Evolutionary conservation across 2,888 invertebrate genomes (phyloP), one percentile per base, ranked within the genome.

Genomic region (Argyra leucocephala): DNA sequence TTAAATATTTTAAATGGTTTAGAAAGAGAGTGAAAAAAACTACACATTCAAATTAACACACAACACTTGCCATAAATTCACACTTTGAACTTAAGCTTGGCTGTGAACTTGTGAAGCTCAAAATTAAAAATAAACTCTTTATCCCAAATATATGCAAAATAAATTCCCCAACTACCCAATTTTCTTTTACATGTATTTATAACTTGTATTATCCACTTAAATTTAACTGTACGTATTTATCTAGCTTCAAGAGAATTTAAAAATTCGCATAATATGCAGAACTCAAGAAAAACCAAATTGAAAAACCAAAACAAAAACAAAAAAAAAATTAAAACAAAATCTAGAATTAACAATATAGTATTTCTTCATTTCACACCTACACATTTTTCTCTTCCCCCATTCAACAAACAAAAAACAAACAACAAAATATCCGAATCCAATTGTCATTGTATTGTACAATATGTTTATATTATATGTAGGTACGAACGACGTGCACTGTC

Each of bases 361-460:
- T 48, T 48, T 15, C 18, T n/a, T 48, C 18, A 18, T 48, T 48
- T 48, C 9, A 48, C 48, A 48, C 48, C 48, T 48, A 48, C 48
- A 48, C 48, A 48, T 48, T 48, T 48, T n/a, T 48, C n/a, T 48
- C n/a, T 37, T 37, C 48, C n/a, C 48, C n/a, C n/a, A n/a, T n/a
- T n/a, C n/a, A n/a, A n/a, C n/a, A n/a, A n/a, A n/a, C n/a, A n/a
- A n/a, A n/a, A n/a, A n/a, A n/a, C n/a, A n/a, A n/a, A n/a, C n/a
- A n/a, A n/a, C n/a, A n/a, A n/a, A n/a, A n/a, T n/a, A n/a, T n/a
- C n/a, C n/a, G n/a, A n/a, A n/a, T n/a, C n/a, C n/a, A n/a, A n/a
- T n/a, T n/a, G 31, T 31, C 31, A 31, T 10, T 31, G 31, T 31
- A 31, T 31, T 31, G 31, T 31, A 26, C 7, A 26, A 26, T 26